Conservation (phyloP, 2,113 vertebrate genomes). For the Dipodomys merriami region DNA sequence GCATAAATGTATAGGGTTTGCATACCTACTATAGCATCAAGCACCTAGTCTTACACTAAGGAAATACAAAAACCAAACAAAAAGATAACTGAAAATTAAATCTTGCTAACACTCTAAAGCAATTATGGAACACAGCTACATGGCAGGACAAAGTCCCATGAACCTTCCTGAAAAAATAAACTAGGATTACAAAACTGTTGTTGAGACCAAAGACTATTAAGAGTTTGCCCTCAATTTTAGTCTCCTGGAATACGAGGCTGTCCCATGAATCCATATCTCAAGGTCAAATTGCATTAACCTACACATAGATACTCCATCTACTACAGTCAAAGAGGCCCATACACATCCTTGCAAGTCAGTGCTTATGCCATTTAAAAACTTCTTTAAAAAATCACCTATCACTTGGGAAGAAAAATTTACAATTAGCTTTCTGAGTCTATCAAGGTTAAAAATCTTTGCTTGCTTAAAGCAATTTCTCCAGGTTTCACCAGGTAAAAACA, state of each 20-base stretch:
- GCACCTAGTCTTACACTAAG: background rate
- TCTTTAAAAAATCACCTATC: background rate
- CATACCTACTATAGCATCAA: background rate
- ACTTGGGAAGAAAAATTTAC: background rate
- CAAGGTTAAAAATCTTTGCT: background rate
- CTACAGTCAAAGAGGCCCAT: background rate
- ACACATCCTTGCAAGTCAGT: background rate
- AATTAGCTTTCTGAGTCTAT: background rate
- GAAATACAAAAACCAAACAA: too few relatives aligned
- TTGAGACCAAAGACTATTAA: background rate
- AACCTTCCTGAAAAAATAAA: background rate
- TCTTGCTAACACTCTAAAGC: background rate
- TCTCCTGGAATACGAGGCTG: background rate
- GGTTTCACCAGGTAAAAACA: background rate
- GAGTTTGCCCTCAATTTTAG: background rate
- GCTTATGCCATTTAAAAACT: background rate
- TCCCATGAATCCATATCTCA: background rate
- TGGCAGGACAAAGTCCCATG: background rate
- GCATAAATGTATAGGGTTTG: background rate
- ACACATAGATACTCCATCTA: background rate
- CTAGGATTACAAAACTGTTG: background rate
- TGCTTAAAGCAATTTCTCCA: slow-evolving; percentile 6
- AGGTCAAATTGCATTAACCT: background rate
- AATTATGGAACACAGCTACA: background rate
- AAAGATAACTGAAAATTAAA: background rate